Evolutionary conservation across 2,888 invertebrate genomes (phyloP).

Genomic region (Pheosia gnoma): DNA sequence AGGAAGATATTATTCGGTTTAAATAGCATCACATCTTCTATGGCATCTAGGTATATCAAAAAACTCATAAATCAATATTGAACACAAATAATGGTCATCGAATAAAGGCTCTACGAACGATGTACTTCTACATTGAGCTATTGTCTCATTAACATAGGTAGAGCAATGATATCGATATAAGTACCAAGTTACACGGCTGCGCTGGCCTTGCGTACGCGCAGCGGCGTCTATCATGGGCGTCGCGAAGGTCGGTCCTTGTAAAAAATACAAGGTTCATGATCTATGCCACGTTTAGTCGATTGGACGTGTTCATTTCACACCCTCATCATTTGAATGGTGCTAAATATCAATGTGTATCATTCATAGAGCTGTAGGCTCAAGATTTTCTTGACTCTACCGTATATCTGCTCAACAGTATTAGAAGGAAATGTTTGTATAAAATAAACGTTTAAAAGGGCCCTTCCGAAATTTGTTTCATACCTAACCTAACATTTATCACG

Average conservation of each 20-base stretch:
- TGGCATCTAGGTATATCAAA: too few relatives aligned
- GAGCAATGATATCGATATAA: neutral
- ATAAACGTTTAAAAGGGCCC: too few relatives aligned
- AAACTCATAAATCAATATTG: neutral
- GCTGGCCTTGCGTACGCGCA: slow-evolving; percentile 23
- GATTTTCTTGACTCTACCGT: neutral
- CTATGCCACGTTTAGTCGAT: neutral
- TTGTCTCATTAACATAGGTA: neutral
- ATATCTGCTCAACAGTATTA: too few relatives aligned
- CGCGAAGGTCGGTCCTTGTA: slow-evolving; percentile 34
- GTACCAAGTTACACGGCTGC: slow-evolving; percentile 2
- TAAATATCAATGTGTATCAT: too few relatives aligned
- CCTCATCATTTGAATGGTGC: neutral
- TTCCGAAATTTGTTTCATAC: too few relatives aligned
- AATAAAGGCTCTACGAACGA: too few relatives aligned
- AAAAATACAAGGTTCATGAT: slow-evolving; percentile 22
- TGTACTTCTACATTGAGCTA: neutral
- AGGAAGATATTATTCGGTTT: too few relatives aligned
- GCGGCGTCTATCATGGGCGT: slow-evolving; percentile 21
- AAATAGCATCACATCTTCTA: too few relatives aligned
- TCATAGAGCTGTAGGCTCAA: neutral
- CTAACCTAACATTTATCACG: too few relatives aligned
- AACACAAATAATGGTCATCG: neutral
- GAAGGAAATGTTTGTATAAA: too few relatives aligned
- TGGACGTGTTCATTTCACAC: neutral